A percentile compares a stretch with the other conserved stretches of the same genome.
phyloP scores from a whole-genome alignment of 2,113 vertebrate genomes.

The Amblyornis subalaris region DNA sequence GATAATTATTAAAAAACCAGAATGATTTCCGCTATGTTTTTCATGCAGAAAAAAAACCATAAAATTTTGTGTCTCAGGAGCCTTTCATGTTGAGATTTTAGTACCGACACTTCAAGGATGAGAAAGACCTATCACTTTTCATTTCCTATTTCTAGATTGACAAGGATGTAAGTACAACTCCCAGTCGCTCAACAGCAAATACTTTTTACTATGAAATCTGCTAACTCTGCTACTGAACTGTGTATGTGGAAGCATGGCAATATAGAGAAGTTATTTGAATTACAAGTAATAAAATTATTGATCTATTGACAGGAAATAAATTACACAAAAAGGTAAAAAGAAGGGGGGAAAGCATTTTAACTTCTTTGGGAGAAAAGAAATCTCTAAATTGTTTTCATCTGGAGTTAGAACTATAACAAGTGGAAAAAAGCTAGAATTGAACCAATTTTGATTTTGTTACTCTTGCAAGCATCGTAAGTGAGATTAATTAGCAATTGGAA shows the following conservation, averaged over 20 bases:
- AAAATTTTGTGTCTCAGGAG: neutral
- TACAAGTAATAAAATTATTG: neutral
- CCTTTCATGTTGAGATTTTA: neutral
- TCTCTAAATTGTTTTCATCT: neutral
- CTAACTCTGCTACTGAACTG: neutral
- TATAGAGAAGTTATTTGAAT: neutral
- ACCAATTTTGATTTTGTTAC: neutral
- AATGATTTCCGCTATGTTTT: neutral
- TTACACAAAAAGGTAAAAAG: rapidly evolving
- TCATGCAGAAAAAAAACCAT: neutral
- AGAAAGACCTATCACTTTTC: neutral
- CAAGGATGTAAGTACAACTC: neutral
- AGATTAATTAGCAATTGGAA: neutral
- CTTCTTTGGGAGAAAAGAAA: too few relatives aligned
- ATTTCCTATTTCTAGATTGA: neutral
- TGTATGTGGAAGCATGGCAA: neutral
- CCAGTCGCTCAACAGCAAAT: neutral
- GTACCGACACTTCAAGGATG: neutral
- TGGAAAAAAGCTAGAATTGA: neutral
- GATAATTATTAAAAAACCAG: neutral
- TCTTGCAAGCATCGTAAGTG: neutral
- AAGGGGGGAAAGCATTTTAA: too few relatives aligned
- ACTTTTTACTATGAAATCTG: neutral
- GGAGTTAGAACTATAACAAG: neutral
- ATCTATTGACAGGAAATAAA: neutral